phyloP scores from a whole-genome alignment of 2,113 vertebrate genomes.

The Dipodomys stephensi region DNA sequence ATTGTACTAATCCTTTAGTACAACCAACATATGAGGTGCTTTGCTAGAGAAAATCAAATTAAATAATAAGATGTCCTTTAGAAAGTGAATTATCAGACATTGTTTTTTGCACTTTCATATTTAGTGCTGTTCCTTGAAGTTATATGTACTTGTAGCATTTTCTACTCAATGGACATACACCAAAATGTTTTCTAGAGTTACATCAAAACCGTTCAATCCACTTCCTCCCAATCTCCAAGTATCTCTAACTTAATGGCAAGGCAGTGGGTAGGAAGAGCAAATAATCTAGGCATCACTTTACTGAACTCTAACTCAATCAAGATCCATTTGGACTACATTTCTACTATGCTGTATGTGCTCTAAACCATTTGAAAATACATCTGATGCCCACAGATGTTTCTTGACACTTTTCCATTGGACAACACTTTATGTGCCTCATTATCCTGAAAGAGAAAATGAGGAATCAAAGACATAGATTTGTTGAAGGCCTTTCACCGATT shows the following conservation, averaged over 20 bases:
- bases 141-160: neutral
- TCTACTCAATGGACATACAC: neutral
- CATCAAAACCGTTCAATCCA: neutral
- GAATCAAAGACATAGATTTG: neutral
- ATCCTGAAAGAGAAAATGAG: slow-evolving; percentile 21
- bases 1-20: neutral
- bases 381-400: neutral
- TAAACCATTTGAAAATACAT: neutral
- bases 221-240: neutral
- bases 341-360: neutral
- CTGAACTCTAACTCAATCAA: neutral
- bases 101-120: neutral
- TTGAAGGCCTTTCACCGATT: neutral
- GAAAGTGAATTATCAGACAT: neutral
- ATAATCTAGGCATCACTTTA: neutral
- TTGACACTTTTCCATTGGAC: neutral
- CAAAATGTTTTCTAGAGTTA: neutral
- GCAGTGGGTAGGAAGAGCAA: neutral
- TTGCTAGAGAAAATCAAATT: neutral
- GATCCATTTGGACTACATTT: neutral
- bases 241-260: neutral
- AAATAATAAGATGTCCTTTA: slow-evolving; percentile 16
- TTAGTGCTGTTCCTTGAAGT: neutral
- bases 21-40: neutral
- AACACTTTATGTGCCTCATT: neutral